Percentiles rank a stretch among this genome's conserved stretches.
Conservation (phyloP, 2,113 vertebrate species). For the Oxyura jamaicensis region DNA sequence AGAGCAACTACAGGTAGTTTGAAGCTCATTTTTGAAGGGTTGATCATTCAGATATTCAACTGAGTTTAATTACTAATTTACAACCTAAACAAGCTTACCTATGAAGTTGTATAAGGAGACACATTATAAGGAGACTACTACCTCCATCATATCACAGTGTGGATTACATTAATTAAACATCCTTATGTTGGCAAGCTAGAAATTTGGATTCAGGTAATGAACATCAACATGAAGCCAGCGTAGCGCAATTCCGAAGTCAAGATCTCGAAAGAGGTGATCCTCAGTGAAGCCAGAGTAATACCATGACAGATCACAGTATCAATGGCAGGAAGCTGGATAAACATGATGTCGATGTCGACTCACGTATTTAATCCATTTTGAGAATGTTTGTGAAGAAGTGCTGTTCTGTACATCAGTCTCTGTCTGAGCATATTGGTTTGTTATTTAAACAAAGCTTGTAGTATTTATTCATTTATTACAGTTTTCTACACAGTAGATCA, state of each 20-base stretch:
- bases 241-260: not conserved
- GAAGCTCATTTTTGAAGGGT: not conserved
- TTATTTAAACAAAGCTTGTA: slow-evolving; percentile 19
- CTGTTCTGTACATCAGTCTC: not conserved
- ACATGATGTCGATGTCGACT: not conserved
- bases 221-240: not conserved
- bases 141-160: not conserved
- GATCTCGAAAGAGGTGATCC: not conserved
- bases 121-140: not conserved
- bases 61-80: not conserved
- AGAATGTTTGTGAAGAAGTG: not conserved
- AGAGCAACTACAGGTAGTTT: not conserved
- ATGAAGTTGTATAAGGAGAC: not conserved
- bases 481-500: not conserved
- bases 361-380: not conserved
- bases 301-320: not conserved
- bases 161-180: not conserved
- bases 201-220: not conserved
- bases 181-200: not conserved
- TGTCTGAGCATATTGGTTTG: not conserved
- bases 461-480: slow-evolving; percentile 16
- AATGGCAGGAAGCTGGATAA: not conserved
- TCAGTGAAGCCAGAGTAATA: not conserved
- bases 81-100: not conserved
- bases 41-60: not conserved